Evolutionary conservation across 1,140 invertebrate species (phyloP).

Genomic region (Ylistrum balloti): DNA sequence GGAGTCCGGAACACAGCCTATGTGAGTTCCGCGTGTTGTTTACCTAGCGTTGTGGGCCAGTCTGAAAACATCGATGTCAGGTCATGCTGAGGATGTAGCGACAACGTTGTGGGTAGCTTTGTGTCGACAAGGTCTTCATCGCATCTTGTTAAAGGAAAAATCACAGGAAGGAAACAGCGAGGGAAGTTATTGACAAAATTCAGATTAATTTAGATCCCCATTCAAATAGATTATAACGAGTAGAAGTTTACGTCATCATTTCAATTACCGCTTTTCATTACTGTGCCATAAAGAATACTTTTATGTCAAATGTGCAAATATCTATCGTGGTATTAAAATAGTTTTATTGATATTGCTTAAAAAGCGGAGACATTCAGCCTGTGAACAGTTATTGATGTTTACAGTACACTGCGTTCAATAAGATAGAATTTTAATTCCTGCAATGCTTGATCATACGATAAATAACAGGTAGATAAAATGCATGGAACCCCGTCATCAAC

Average conservation of each 20-base stretch:
- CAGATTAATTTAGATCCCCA: neutral
- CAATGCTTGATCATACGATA: neutral
- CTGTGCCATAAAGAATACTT: neutral
- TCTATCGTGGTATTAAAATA: neutral
- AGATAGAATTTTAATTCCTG: neutral
- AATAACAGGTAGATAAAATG: too few relatives aligned
- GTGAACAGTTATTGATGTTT: neutral
- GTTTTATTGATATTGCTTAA: constrained; percentile 36
- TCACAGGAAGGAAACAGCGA: neutral
- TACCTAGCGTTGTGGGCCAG: neutral
- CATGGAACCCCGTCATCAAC: too few relatives aligned
- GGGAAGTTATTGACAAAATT: neutral
- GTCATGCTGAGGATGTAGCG: neutral
- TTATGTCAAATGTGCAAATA: constrained; percentile 17
- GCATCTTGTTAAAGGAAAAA: neutral
- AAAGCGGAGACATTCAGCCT: neutral
- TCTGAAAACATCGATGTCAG: neutral
- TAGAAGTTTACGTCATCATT: neutral
- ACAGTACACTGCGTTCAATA: neutral
- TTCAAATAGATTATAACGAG: neutral
- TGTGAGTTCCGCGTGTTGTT: constrained; percentile 30
- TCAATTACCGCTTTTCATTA: neutral
- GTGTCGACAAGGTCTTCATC: neutral
- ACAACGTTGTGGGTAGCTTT: neutral
- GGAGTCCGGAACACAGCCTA: neutral